Evolutionary conservation across 2,888 invertebrate genomes (phyloP).

Genomic region (Parasteatoda lunata): DNA sequence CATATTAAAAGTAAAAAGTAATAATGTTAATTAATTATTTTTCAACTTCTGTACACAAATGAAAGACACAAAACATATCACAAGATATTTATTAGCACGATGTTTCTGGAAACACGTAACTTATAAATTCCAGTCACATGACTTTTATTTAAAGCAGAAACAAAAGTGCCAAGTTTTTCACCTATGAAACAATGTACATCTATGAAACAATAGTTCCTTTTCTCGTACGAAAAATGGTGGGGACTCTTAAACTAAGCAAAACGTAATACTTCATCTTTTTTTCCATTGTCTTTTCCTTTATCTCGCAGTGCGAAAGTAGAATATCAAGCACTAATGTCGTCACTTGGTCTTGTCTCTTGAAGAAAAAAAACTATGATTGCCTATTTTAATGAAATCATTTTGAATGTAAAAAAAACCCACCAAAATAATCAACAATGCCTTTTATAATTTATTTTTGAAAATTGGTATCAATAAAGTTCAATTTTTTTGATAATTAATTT

Average conservation of each 20-base stretch:
- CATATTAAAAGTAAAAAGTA: too few species aligned
- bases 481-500: not conserved
- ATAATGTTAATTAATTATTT: too few species aligned
- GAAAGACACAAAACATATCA: slow-evolving; percentile 38
- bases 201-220: slow-evolving; percentile 29
- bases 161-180: slow-evolving; percentile 50
- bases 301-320: too few species aligned
- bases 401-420: too few species aligned
- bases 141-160: slow-evolving; percentile 49
- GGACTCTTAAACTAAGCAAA: slow-evolving; percentile 38
- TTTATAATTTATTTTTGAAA: too few species aligned
- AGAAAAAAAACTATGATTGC: too few species aligned
- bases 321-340: too few species aligned
- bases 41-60: not conserved
- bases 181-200: slow-evolving; percentile 68
- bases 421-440: too few species aligned
- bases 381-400: too few species aligned
- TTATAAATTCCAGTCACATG: slow-evolving; percentile 47
- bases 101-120: slow-evolving; percentile 51
- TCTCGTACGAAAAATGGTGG: slow-evolving; percentile 15
- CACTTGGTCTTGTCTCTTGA: too few species aligned
- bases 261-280: slow-evolving; percentile 3
- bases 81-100: slow-evolving; percentile 65
- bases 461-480: not conserved
- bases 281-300: not conserved